A percentile compares a stretch with the other conserved stretches of the same genome.
Conservation (phyloP, 2,113 vertebrate species). For the Petrocephalus zakoni region DNA sequence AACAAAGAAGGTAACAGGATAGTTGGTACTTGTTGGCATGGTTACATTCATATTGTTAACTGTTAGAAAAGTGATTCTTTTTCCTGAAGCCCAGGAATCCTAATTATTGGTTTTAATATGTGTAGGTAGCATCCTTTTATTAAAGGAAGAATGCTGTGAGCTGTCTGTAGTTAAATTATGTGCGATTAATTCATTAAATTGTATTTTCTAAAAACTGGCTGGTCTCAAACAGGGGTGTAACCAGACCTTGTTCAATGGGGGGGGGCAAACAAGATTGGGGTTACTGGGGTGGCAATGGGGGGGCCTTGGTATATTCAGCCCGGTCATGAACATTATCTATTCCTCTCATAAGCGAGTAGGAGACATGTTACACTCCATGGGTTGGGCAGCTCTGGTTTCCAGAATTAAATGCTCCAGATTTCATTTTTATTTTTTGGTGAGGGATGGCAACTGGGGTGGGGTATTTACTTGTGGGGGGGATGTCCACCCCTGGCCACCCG, state of each 20-base stretch:
- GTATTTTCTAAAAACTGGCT: slow-evolving; percentile 30
- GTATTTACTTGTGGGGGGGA: background rate
- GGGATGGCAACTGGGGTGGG: background rate
- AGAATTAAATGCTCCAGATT: too few relatives aligned
- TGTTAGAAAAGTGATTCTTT: background rate
- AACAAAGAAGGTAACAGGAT: background rate
- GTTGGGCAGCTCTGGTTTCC: background rate
- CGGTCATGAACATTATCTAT: background rate
- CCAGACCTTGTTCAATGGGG: background rate
- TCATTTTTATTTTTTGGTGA: too few relatives aligned
- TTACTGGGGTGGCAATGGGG: background rate
- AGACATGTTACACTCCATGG: background rate
- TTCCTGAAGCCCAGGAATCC: slow-evolving; percentile 19
- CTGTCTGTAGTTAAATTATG: slow-evolving; percentile 32
- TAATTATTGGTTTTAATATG: slow-evolving; percentile 37
- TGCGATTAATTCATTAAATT: slow-evolving; percentile 28
- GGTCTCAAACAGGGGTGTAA: background rate
- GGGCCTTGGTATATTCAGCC: background rate
- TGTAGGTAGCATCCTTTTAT: slow-evolving; percentile 30
- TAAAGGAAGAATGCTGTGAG: slow-evolving; percentile 22
- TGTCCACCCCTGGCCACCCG: too few relatives aligned
- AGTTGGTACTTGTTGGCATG: background rate
- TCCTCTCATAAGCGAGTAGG: background rate
- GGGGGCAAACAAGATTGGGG: background rate
- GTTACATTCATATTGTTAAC: background rate